Conservation (phyloP, 2,888 invertebrate genomes). For the Bedellia somnulentella region DNA sequence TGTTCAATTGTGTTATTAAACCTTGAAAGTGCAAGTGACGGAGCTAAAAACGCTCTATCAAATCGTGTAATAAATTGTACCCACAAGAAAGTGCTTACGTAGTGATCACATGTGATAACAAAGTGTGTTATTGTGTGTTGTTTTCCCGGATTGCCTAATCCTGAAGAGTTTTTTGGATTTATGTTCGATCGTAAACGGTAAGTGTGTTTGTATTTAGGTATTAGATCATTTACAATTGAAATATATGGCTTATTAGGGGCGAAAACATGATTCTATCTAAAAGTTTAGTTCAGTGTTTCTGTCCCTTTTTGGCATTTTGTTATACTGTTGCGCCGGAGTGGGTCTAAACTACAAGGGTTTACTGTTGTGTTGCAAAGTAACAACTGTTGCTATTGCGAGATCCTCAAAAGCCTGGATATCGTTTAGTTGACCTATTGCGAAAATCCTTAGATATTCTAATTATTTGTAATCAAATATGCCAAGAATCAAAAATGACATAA, state of each 20-base stretch:
- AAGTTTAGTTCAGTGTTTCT: no score
- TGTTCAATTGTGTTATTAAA: conserved; percentile 37
- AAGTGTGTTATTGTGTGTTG: conserved; percentile 5
- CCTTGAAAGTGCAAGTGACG: conserved; percentile 24
- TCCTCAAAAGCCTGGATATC: conserved; percentile 49
- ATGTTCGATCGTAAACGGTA: conserved; percentile 50
- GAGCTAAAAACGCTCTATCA: no score
- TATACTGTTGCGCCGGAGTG: no score
- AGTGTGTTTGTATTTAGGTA: no score
- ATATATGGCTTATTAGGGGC: no score
- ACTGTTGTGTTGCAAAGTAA: no score
- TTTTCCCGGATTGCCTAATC: conserved; percentile 35
- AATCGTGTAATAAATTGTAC: no score
- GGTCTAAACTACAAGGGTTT: no score
- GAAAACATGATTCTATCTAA: no score
- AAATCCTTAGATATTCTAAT: no score
- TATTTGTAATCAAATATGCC: neutral
- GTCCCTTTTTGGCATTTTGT: no score
- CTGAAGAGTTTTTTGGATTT: conserved; percentile 48
- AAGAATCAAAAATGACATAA: conserved; percentile 17
- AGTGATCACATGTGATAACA: conserved; percentile 19
- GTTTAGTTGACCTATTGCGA: conserved; percentile 45
- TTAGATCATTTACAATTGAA: no score
- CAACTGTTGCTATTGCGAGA: conserved; percentile 27
- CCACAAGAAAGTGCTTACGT: conserved; percentile 24